Percentiles rank a stretch among this genome's conserved stretches.
Evolutionary conservation across 1,140 invertebrate species (phyloP).

Genomic region (Stegodyphus dumicola): DNA sequence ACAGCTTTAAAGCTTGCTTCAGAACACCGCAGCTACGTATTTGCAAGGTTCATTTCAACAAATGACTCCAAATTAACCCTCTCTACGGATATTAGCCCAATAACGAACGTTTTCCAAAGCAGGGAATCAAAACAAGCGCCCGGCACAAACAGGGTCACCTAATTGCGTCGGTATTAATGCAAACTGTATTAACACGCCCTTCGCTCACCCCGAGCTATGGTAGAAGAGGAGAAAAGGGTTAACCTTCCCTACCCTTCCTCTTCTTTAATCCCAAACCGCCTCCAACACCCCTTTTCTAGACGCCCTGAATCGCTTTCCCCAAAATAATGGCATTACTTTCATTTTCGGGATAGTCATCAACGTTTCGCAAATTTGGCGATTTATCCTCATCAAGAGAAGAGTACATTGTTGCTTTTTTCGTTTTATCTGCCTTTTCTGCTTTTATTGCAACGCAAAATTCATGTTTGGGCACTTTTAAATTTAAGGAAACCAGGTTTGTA

Average conservation of each 20-base stretch:
- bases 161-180: conserved; percentile 55
- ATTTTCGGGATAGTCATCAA: neutral
- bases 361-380: conserved; percentile 13
- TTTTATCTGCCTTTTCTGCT: too few relatives aligned
- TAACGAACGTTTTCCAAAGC: conserved; percentile 15
- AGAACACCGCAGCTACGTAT: too few relatives aligned
- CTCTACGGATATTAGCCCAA: conserved; percentile 51
- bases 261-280: conserved; percentile 23
- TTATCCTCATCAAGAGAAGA: neutral
- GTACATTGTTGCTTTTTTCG: too few relatives aligned
- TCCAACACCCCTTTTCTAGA: too few relatives aligned
- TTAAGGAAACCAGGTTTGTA: too few relatives aligned
- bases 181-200: conserved; percentile 57
- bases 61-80: neutral
- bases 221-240: conserved; percentile 24
- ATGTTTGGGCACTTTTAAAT: too few relatives aligned
- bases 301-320: too few relatives aligned
- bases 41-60: neutral
- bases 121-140: conserved; percentile 54
- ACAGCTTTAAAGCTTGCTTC: too few relatives aligned
- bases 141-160: conserved; percentile 49
- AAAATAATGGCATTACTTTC: conserved; percentile 52
- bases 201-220: conserved; percentile 10
- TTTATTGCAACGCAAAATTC: too few relatives aligned
- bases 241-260: conserved; percentile 1